Evolutionary conservation across 2,888 invertebrate genomes (phyloP), one percentile per base, ranked within the genome.

Genomic region (Bhutanitis thaidina): DNA sequence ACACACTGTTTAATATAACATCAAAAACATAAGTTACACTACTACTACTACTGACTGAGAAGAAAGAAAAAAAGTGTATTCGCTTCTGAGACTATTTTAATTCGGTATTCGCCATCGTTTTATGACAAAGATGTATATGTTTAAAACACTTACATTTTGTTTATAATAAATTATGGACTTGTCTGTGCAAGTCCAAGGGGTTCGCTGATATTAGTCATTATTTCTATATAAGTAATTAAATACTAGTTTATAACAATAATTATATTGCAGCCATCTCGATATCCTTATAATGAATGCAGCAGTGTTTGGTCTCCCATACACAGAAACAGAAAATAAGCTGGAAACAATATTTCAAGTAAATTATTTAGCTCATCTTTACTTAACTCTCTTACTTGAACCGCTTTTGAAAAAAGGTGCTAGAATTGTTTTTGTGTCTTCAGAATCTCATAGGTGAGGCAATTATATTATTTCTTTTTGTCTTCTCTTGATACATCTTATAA

Each of bases 261-360:
- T 40, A 27, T 51, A 48, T 86, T 90, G 15, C 76, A 94, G 93
- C 51, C 91, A 91, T 58, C 78, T 95, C 16, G 93, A 96, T 68
- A 93, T 94, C 63, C 75, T 96, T 12, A 94, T 96, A 64, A 74
- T 96, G 39, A 96, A 97, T 80, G 96, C 96, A 45, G 96, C 94
- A 13, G 93, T 96, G 0, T 95, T 96, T 79, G 95, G 93, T 1
- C 66, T 94, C 36, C 93, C 94, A 0, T 93, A 93, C 74, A 90
- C 91, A 0, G 90, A 93, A 58, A 96, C 96, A 0, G 89, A 90
- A 56, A 95, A 97, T 74, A 93, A 93, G 12, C 91, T 93, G 55
- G 96, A 97, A 74, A 91, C 91, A 46, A 93, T 92, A 60, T 96
- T 96, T 74, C 96, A 96, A 92, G 95, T 97, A 0, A 98, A 97